Evolutionary conservation across 2,888 invertebrate genomes (phyloP).

Genomic region (Acleris sparsana): DNA sequence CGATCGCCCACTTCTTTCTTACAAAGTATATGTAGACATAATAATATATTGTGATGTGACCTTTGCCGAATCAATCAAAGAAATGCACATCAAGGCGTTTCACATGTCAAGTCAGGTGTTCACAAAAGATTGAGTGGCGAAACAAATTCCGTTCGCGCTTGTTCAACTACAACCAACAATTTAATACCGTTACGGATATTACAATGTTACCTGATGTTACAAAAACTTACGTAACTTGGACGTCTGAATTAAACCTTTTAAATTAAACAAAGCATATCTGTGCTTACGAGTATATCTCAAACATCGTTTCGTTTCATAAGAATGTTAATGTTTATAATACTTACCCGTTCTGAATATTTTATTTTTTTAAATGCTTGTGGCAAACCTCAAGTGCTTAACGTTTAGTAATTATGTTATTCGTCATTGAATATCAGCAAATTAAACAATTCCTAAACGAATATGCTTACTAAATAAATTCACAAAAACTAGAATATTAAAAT

Average conservation of each 20-base stretch:
- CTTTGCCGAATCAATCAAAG: background rate
- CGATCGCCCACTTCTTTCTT: no score
- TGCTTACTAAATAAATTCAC: no score
- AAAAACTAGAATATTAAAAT: no score
- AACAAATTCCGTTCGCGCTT: constrained; percentile 1
- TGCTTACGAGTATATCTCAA: constrained; percentile 10
- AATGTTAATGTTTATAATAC: constrained; percentile 29
- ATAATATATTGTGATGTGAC: background rate
- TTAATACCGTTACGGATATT: constrained; percentile 4
- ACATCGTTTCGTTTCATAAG: constrained; percentile 25
- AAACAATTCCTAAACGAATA: no score
- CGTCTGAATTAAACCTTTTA: constrained; percentile 8
- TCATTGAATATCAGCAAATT: background rate
- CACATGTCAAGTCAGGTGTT: constrained; percentile 12
- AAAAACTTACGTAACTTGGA: constrained; percentile 13
- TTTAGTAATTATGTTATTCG: background rate
- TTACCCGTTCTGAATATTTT: constrained; percentile 24
- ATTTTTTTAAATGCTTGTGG: constrained; percentile 8
- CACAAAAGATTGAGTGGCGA: constrained; percentile 8
- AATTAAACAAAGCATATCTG: constrained; percentile 15
- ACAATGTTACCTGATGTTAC: constrained; percentile 9
- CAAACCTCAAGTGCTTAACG: constrained; percentile 3
- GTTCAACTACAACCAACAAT: constrained; percentile 11
- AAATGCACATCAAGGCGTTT: background rate
- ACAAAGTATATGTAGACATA: background rate